Evolutionary conservation across 2,113 vertebrate species (phyloP).

Genomic region (Lates calcarifer): DNA sequence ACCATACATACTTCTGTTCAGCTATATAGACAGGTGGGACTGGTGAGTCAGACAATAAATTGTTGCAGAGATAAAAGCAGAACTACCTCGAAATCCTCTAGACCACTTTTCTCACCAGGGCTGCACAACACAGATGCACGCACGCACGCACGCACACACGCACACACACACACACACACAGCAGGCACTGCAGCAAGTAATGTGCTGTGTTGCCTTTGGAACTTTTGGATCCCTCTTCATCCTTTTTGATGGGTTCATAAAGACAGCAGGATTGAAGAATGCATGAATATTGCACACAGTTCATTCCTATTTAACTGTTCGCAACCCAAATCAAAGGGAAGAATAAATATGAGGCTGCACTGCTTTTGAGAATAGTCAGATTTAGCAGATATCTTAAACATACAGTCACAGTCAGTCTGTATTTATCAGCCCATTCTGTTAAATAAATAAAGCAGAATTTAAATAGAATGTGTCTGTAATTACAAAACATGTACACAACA

Average conservation of each 20-base stretch:
- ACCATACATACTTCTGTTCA: not conserved
- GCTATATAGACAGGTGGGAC: not conserved
- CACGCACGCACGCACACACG: not conserved
- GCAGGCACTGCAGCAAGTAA: constrained; percentile 3
- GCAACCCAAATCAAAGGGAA: constrained; percentile 4
- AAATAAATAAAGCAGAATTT: no score
- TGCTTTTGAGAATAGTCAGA: constrained; percentile 15
- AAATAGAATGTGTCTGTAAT: no score
- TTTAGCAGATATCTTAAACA: not conserved
- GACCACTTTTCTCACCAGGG: not conserved
- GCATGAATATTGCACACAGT: constrained; percentile 15
- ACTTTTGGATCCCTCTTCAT: constrained; percentile 21
- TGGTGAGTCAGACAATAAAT: not conserved
- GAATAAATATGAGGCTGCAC: constrained; percentile 12
- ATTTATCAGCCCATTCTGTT: not conserved
- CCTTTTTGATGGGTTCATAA: constrained; percentile 42
- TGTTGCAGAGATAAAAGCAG: not conserved
- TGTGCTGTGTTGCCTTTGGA: constrained; percentile 15
- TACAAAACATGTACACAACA: no score
- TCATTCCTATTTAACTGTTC: constrained; percentile 30
- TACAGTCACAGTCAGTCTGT: not conserved
- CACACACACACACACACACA: not conserved
- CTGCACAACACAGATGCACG: not conserved
- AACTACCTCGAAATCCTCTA: constrained; percentile 1
- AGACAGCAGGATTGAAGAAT: constrained; percentile 36